Evolutionary conservation across 2,888 invertebrate genomes (phyloP), one percentile per base, ranked within the genome.

Genomic region (Andrena marginata): DNA sequence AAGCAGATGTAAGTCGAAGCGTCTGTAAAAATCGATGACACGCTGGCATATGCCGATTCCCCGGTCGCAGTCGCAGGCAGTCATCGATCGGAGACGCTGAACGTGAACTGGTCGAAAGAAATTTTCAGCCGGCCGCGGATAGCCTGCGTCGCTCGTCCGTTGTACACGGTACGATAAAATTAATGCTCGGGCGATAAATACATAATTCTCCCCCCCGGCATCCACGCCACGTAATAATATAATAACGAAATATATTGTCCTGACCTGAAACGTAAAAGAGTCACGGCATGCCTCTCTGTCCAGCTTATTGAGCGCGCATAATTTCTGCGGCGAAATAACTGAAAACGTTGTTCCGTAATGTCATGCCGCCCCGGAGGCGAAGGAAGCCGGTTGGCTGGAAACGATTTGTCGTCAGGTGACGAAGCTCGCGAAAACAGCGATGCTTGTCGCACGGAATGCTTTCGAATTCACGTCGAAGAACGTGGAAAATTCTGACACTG

Each of bases 221-320:
- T 79, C 80, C 79, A 84, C 26, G 80, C 85, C 76, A 65, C 81
- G 88, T 92, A 92, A 93, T 92, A 92, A 92, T 92, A 91, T 91
- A 92, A 92, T 92, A 90, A 89, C 89, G 85, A 92, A 93, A 92
- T 92, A 92, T 93, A 93, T 92, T 90, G 92, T 92, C 87, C 83
- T 92, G 92, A 92, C 93, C 92, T 92, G 92, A 85, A 92, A 92
- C 88, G 89, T 89, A 89, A 48, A 42, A 85, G 87, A 93, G 93
- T 93, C 93, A 93, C 93, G 93, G 93, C 86, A 92, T 85, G 80
- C 87, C 82, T 87, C 89, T 89, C 81, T 89, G 87, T 90, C 88
- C 89, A 86, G 83, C 84, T 88, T 89, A 91, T 90, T 90, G 88
- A 90, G 86, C 90, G 88, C 85, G 87, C 89, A 86, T 86, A 87